These are phyloP conservation scores for Pristionchus maxplancki DNA, from an alignment of 2,888 invertebrate species.

Conservation along the genomic window DNA sequence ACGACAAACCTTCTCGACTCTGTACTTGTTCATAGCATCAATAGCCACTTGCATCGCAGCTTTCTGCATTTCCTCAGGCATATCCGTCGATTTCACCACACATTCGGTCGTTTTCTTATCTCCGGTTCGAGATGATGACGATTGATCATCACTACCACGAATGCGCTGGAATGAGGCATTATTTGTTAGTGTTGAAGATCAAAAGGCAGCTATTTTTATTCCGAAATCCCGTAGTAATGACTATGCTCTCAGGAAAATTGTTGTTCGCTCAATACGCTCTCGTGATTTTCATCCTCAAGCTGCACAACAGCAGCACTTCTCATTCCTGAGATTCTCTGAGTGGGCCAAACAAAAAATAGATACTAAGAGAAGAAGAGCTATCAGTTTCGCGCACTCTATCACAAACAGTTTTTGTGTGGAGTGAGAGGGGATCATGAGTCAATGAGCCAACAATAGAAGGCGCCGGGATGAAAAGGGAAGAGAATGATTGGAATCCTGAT, in stretches of 20 bases:
- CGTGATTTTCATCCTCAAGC: too few relatives aligned
- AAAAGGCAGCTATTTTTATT: too few relatives aligned
- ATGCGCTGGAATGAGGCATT: not conserved
- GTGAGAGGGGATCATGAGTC: conserved; percentile 18
- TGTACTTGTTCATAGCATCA: conserved; percentile 54
- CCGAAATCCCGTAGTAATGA: too few relatives aligned
- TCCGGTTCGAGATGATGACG: not conserved
- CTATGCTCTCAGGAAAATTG: too few relatives aligned
- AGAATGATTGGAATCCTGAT: not conserved
- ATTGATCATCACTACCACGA: conserved; percentile 11
- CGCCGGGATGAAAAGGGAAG: not conserved
- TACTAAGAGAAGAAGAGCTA: not conserved
- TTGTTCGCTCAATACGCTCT: too few relatives aligned
- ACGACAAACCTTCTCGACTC: conserved; percentile 56
- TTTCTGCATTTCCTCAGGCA: conserved; percentile 57
- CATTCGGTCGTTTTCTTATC: conserved; percentile 36
- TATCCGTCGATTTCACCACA: conserved; percentile 56
- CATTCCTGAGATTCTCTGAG: conserved; percentile 3
- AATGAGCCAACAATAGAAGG: not conserved
- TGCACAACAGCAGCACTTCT: not conserved
- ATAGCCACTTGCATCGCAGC: conserved; percentile 53
- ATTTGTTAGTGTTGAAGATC: not conserved
- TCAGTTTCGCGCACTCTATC: conserved; percentile 32
- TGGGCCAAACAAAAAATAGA: conserved; percentile 22
- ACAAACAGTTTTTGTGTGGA: not conserved